phyloP scores from a whole-genome alignment of 2,113 vertebrate species.

The Terrapene triunguis region DNA sequence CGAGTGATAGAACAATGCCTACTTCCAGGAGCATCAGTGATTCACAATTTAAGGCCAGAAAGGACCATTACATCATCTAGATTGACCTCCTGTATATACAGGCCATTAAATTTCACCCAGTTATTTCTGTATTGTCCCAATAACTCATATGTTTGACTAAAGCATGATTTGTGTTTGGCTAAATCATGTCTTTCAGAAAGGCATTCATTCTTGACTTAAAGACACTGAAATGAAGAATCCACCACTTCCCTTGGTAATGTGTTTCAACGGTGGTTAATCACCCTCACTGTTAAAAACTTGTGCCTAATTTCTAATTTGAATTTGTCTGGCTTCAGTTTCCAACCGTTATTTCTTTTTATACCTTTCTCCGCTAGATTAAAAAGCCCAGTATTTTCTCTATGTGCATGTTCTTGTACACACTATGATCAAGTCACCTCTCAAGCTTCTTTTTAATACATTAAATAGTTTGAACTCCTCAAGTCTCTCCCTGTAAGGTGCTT shows the following conservation, averaged over 20 bases:
- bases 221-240: not conserved
- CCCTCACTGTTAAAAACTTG: not conserved
- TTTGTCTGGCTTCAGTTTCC: not conserved
- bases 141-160: not conserved
- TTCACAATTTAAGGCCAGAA: slow-evolving; percentile 1
- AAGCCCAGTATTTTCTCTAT: not conserved
- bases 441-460: not conserved
- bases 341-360: not conserved
- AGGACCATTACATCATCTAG: not conserved
- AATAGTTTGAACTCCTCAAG: not conserved
- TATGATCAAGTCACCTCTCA: not conserved
- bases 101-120: not conserved
- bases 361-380: not conserved
- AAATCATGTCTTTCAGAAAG: not conserved
- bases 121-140: not conserved
- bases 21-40: not conserved
- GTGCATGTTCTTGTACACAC: not conserved
- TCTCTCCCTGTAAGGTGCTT: not conserved
- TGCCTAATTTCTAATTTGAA: not conserved
- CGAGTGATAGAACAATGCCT: not conserved
- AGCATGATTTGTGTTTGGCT: not conserved
- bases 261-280: slow-evolving; percentile 1
- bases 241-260: not conserved
- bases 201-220: not conserved
- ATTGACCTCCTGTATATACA: not conserved